Percentiles rank a stretch among this genome's conserved stretches.
Conservation (phyloP, 1,140 invertebrate species). For the Cydia amplana region DNA sequence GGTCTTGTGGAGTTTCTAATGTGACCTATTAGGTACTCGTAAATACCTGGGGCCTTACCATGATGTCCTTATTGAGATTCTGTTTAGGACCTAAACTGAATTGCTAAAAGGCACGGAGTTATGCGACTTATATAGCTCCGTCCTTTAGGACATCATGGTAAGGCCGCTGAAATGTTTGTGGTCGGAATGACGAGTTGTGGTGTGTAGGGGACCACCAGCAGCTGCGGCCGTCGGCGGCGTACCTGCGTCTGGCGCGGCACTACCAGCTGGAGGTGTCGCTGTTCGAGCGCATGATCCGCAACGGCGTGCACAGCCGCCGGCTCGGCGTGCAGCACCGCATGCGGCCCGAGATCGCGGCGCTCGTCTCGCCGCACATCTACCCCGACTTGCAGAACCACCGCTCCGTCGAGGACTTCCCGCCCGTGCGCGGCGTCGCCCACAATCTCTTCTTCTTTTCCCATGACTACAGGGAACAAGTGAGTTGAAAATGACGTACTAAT, state of each 20-base stretch:
- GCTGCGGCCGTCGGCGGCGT: constrained; percentile 83
- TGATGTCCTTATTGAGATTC: no score
- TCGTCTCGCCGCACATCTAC: constrained; percentile 84
- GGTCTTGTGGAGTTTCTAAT: no score
- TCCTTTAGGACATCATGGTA: no score
- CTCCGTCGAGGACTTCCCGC: constrained; percentile 76
- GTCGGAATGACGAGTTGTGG: background rate
- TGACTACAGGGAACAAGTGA: constrained; percentile 73
- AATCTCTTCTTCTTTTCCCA: constrained; percentile 84
- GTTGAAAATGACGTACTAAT: background rate
- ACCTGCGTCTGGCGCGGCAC: constrained; percentile 80
- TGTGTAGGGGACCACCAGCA: constrained; percentile 87
- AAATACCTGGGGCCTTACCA: no score
- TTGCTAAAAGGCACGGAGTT: no score
- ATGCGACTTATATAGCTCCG: no score
- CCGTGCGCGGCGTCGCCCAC: constrained; percentile 76
- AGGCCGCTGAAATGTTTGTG: no score
- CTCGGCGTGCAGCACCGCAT: constrained; percentile 84
- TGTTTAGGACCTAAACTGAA: no score
- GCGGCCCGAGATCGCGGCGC: constrained; percentile 82
- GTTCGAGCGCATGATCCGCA: constrained; percentile 86
- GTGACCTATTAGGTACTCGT: no score
- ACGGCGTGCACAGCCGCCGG: constrained; percentile 78
- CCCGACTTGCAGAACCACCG: constrained; percentile 78
- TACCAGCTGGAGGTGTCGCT: constrained; percentile 85